phyloP scores from a whole-genome alignment of 2,888 invertebrate species.

The Mechanitis messenoides region DNA sequence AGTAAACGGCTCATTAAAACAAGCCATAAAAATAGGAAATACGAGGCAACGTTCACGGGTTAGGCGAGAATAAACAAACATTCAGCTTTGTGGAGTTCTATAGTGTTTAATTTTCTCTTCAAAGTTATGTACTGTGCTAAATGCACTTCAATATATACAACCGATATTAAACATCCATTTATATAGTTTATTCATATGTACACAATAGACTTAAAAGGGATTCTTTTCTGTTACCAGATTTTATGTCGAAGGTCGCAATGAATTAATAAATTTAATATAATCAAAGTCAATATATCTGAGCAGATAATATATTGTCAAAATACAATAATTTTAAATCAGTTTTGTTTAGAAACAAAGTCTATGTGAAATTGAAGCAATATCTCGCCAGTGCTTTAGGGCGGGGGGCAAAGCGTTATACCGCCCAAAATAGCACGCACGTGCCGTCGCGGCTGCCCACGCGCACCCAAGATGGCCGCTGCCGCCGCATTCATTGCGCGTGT shows the following conservation, averaged over 20 bases:
- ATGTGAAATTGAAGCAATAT: conserved; percentile 20
- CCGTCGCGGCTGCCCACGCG: conserved; percentile 72
- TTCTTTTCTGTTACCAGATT: too few species aligned
- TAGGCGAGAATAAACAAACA: conserved; percentile 30
- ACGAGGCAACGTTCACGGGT: conserved; percentile 36
- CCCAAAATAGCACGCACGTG: conserved; percentile 76
- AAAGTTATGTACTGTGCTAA: not conserved
- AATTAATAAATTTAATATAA: too few species aligned
- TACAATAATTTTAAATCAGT: not conserved
- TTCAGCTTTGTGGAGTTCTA: conserved; percentile 15
- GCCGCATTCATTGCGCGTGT: conserved; percentile 38
- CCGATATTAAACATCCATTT: too few species aligned
- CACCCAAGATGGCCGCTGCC: conserved; percentile 67
- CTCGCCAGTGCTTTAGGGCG: conserved; percentile 32
- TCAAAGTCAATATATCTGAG: too few species aligned
- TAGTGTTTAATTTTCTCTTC: not conserved
- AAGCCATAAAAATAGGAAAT: conserved; percentile 53
- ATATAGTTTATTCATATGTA: too few species aligned
- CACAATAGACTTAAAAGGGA: too few species aligned
- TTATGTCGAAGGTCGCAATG: too few species aligned
- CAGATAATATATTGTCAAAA: not conserved
- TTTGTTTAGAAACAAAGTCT: not conserved
- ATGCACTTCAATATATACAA: not conserved
- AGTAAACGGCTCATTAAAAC: conserved; percentile 64
- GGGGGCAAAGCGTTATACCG: conserved; percentile 56